phyloP scores from a whole-genome alignment of 2,888 invertebrate genomes.

The Lysandra coridon region DNA sequence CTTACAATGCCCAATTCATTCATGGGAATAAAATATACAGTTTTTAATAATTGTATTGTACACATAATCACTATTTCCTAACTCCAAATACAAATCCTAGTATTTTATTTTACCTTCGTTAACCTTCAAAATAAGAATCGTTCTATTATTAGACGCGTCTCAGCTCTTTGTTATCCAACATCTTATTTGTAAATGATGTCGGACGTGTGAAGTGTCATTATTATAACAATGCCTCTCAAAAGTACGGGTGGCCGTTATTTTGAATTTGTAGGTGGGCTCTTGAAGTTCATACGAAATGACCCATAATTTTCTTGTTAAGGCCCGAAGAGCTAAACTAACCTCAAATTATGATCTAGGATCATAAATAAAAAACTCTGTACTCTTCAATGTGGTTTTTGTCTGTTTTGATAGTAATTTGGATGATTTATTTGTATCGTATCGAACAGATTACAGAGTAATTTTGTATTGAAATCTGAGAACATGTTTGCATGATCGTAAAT shows the following conservation, averaged over 20 bases:
- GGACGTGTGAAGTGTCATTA: conserved; percentile 36
- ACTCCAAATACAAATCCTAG: not conserved
- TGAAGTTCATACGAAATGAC: conserved; percentile 66
- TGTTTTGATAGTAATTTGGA: not conserved
- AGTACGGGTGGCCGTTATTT: conserved; percentile 68
- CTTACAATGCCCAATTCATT: too few relatives aligned
- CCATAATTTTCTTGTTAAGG: conserved; percentile 74
- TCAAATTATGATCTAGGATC: conserved; percentile 68
- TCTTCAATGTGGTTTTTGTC: not conserved
- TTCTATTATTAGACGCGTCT: not conserved
- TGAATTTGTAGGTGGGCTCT: conserved; percentile 71
- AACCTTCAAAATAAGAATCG: not conserved
- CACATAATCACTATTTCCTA: too few relatives aligned
- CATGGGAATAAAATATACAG: too few relatives aligned
- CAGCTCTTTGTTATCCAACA: not conserved
- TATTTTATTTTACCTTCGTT: not conserved
- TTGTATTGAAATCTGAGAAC: not conserved
- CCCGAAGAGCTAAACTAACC: conserved; percentile 55
- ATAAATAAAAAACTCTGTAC: conserved; percentile 54
- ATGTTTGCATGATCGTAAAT: not conserved
- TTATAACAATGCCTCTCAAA: conserved; percentile 43
- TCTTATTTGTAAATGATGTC: conserved; percentile 39
- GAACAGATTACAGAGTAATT: conserved; percentile 14
- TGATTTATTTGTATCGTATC: conserved; percentile 30
- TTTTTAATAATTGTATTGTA: too few relatives aligned